Evolutionary conservation across 2,888 invertebrate species (phyloP).

Genomic region (Sarcophaga subvicina): DNA sequence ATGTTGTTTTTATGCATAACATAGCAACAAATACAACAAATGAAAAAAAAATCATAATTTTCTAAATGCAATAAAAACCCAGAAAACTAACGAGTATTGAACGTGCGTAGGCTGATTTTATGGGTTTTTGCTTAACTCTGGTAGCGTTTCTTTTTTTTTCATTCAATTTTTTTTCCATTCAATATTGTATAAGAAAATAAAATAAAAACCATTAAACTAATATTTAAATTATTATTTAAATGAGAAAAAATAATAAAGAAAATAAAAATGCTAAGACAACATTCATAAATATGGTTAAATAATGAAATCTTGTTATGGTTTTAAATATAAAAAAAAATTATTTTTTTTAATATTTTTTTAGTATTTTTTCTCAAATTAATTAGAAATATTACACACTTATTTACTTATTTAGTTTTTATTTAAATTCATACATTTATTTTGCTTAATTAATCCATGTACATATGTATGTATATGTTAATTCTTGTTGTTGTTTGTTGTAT

Average conservation of each 20-base stretch:
- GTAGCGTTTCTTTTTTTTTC: slow-evolving; percentile 38
- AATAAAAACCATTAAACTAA: not conserved
- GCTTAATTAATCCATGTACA: slow-evolving; percentile 20
- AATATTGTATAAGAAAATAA: not conserved
- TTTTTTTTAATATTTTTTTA: slow-evolving; percentile 13
- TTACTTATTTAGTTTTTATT: slow-evolving; percentile 22
- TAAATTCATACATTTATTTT: slow-evolving; percentile 18
- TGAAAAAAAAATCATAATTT: slow-evolving; percentile 5
- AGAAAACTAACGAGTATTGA: not conserved
- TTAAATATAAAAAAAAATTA: slow-evolving; percentile 2
- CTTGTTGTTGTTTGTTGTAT: not conserved
- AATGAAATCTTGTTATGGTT: not conserved
- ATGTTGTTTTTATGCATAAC: slow-evolving; percentile 37
- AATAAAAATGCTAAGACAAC: not conserved
- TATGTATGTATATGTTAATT: slow-evolving; percentile 16
- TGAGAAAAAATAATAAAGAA: not conserved
- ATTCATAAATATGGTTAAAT: not conserved
- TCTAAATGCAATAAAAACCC: not conserved
- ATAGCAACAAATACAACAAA: slow-evolving; percentile 17
- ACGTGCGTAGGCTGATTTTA: slow-evolving; percentile 54
- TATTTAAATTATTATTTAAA: too few species aligned
- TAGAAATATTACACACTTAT: slow-evolving; percentile 41
- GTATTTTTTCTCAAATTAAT: slow-evolving; percentile 36
- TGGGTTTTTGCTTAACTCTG: slow-evolving; percentile 46
- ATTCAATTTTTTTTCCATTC: not conserved